Evolutionary conservation across 2,113 vertebrate genomes (phyloP).

Genomic region (Zosterops hypoxanthus): DNA sequence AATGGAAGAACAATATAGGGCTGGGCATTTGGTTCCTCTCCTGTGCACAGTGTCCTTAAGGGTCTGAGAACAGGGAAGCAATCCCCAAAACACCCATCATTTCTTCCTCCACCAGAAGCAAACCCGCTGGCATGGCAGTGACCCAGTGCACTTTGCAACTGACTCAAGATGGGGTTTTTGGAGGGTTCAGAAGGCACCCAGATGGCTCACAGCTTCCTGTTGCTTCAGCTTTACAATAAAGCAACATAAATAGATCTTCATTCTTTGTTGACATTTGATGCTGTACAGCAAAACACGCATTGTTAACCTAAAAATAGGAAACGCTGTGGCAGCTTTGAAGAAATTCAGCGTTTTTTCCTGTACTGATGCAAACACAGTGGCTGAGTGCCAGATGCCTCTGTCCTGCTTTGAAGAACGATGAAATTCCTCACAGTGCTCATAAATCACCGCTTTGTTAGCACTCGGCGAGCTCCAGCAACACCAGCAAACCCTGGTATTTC

Average conservation of each 20-base stretch:
- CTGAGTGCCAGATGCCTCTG: not conserved
- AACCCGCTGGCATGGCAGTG: accelerated
- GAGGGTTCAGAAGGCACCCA: constrained; percentile 24
- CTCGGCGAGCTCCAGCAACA: not conserved
- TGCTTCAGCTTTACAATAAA: constrained; percentile 50
- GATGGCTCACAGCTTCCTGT: constrained; percentile 47
- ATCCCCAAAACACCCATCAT: not conserved
- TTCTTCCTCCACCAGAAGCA: not conserved
- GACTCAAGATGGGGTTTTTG: not conserved
- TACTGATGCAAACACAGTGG: not conserved
- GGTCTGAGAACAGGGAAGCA: not conserved
- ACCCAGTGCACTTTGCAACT: not conserved
- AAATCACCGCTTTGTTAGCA: constrained; percentile 53
- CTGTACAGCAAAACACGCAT: constrained; percentile 1
- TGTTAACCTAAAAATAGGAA: constrained; percentile 59
- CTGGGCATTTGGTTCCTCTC: not conserved
- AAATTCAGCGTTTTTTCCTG: constrained; percentile 17
- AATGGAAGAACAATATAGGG: accelerated
- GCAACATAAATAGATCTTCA: constrained; percentile 39
- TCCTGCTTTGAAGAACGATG: not conserved
- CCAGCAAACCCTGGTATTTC: constrained; percentile 39
- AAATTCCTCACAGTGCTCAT: constrained; percentile 25
- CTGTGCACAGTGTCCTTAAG: not conserved
- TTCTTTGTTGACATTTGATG: constrained; percentile 30
- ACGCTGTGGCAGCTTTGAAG: not conserved